Base-by-base conservation (phyloP, 2,113 vertebrate species). In the Microcebus tavaratra region DNA sequence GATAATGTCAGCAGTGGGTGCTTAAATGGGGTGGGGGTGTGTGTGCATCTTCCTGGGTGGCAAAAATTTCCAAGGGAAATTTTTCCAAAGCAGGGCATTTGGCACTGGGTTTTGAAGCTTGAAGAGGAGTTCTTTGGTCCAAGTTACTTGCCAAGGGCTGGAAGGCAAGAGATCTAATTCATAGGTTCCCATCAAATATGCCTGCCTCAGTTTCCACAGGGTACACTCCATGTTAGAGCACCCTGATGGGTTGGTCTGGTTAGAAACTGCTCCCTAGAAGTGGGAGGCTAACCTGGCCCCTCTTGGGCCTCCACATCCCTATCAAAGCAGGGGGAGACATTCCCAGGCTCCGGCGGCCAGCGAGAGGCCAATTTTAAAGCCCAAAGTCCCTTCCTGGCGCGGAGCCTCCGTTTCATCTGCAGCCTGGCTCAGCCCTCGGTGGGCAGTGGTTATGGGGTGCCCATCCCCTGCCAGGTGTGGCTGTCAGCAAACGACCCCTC, bases 241-340 rank as follows among this genome's bases (percentile, higher is more conserved):
- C 68, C 13, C 39, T 12, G 48, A 5, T 1, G 45, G 20, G 12
- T 8, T 6, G 17, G 31, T 97, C 96, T 99, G 99, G 97, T 21
- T 82, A 98, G 96, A 2, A 9, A 29, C 72, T 45, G 98, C 82
- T 98, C 99, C 0, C 97, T 98, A 42, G 98, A 98, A 2, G 98
- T 45, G 0, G 27, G 98, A 97, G 98, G 98, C 97, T 98, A 3
- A 98, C 72, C 97, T 98, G 65, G 98, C 96, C 48, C 98, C 98
- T 99, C 70, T 96, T 99, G 67, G 99, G 99, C 95, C 98, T 93
- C 45, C 98, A 75, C 63, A 45, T 86, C 14, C 61, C 67, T 7
- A 7, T 7, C 76, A 50, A 36, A 61, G n/a, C 67, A 18, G 1
- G 25, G 91, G 57, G 34, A 6, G 25, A 12, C 29, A 14, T 80